Evolutionary conservation across 2,888 invertebrate genomes (phyloP).

Genomic region (Ormyrus nitidulus): DNA sequence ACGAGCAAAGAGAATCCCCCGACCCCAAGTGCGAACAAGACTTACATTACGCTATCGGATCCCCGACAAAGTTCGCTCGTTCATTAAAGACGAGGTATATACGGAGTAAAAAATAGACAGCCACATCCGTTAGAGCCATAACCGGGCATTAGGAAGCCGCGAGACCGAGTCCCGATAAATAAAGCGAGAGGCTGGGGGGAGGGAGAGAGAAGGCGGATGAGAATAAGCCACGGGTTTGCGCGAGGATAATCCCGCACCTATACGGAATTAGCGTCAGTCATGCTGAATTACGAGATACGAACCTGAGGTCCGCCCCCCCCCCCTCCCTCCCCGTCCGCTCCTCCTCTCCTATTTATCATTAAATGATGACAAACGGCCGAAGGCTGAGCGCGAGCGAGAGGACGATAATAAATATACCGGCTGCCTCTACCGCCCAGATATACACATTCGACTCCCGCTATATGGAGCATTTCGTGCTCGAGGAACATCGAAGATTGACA

Average conservation of each 20-base stretch:
- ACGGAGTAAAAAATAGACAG: constrained; percentile 2
- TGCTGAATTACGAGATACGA: constrained; percentile 69
- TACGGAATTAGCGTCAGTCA: constrained; percentile 71
- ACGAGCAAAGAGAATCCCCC: no score
- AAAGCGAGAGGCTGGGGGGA: constrained; percentile 29
- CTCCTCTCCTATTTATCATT: constrained; percentile 65
- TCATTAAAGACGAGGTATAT: neutral
- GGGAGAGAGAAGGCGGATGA: constrained; percentile 32
- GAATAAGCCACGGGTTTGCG: constrained; percentile 58
- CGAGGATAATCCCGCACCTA: constrained; percentile 65
- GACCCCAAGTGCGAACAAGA: no score
- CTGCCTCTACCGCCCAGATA: neutral
- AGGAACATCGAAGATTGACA: no score
- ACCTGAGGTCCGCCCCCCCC: constrained; percentile 53
- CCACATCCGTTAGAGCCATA: constrained; percentile 11
- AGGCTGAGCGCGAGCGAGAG: constrained; percentile 16
- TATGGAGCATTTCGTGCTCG: no score
- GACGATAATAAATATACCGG: constrained; percentile 51
- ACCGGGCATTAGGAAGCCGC: constrained; percentile 24
- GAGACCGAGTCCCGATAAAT: constrained; percentile 30
- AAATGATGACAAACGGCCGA: constrained; percentile 69
- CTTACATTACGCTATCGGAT: no score
- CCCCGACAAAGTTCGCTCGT: neutral
- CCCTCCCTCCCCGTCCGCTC: neutral
- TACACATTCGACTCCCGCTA: neutral